These are phyloP conservation scores for Artibeus lituratus DNA, from an alignment of 2,797 vertebrate species.

Conservation along the genomic window DNA sequence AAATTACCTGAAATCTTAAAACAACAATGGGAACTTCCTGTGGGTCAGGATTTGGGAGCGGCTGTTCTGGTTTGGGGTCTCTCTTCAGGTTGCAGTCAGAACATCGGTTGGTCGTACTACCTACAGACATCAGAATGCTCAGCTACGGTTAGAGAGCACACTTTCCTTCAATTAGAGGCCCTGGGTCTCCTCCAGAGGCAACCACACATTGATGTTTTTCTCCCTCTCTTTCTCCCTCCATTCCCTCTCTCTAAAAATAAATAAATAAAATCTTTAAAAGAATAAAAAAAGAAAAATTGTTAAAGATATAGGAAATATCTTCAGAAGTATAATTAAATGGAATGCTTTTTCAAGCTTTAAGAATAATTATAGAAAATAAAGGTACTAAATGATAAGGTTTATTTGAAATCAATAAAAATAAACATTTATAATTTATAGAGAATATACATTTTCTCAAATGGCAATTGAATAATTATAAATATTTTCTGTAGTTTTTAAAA, in stretches of 20 bases:
- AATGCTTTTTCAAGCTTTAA: neutral
- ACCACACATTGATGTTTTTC: no score
- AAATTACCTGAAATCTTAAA: neutral
- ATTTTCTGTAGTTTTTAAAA: neutral
- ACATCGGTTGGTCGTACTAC: no score
- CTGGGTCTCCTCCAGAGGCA: no score
- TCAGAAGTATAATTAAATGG: neutral
- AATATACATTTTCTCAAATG: neutral
- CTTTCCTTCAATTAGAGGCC: neutral
- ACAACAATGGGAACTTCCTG: neutral
- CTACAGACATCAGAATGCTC: neutral
- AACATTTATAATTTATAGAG: neutral
- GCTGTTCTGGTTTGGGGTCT: neutral
- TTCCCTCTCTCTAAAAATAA: no score
- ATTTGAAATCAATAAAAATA: neutral
- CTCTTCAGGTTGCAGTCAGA: neutral
- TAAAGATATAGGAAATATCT: neutral
- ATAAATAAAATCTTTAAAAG: no score
- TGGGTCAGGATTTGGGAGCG: neutral
- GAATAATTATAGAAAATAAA: neutral
- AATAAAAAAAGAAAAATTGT: neutral
- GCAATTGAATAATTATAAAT: neutral
- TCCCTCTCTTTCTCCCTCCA: no score
- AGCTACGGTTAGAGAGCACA: neutral
- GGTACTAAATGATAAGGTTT: neutral